phyloP scores from a whole-genome alignment of 2,797 vertebrate genomes.

The Todus mexicanus region DNA sequence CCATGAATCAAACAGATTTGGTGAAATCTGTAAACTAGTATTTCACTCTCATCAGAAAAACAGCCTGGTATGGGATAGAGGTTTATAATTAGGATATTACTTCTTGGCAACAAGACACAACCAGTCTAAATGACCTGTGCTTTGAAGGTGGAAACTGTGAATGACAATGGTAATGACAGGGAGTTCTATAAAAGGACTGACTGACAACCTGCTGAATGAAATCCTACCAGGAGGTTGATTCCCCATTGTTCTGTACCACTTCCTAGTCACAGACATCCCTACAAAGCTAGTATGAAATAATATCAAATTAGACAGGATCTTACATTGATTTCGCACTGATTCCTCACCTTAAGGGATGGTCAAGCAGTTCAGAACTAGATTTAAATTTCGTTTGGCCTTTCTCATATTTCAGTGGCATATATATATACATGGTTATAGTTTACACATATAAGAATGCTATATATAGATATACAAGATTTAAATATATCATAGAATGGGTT shows the following conservation, averaged over 20 bases:
- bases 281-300: background rate
- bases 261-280: background rate
- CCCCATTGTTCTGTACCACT: background rate
- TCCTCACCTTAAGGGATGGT: background rate
- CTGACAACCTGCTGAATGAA: conserved; percentile 19
- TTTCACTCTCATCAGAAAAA: conserved; percentile 17
- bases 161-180: conserved; percentile 32
- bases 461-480: background rate
- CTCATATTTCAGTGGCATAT: background rate
- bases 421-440: background rate
- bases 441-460: background rate
- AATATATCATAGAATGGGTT: too few relatives aligned
- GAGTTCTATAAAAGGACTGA: background rate
- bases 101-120: conserved; percentile 50
- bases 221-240: background rate
- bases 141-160: conserved; percentile 40
- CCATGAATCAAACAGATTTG: conserved; percentile 46
- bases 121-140: conserved; percentile 48
- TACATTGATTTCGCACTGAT: background rate
- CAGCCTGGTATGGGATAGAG: background rate
- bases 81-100: conserved; percentile 55
- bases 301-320: background rate
- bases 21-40: conserved; percentile 46
- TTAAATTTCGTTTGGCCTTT: background rate
- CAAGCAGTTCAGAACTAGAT: background rate